These are phyloP conservation scores for Emydoidea blandingii DNA, from an alignment of 2,797 vertebrate genomes.

Conservation along the genomic window DNA sequence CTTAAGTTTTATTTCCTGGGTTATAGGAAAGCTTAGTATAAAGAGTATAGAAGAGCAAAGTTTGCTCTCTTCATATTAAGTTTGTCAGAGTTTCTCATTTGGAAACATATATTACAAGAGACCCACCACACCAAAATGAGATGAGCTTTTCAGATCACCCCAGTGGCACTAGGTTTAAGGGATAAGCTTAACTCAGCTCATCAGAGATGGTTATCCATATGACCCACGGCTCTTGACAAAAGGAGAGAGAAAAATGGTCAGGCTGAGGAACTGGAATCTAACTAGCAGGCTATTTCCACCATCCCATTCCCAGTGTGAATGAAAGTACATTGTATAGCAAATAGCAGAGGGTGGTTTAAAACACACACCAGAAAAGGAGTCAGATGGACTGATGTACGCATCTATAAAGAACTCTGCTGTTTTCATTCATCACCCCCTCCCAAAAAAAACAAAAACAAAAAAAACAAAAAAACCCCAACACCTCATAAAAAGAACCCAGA, in stretches of 20 bases:
- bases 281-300: neutral
- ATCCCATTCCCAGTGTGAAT: neutral
- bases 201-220: neutral
- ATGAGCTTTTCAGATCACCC: neutral
- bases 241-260: neutral
- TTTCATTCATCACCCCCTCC: neutral
- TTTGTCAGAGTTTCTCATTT: neutral
- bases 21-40: neutral
- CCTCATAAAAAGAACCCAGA: neutral
- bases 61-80: neutral
- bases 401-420: neutral
- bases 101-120: neutral
- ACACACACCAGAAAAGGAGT: neutral
- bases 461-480: neutral
- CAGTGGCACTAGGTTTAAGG: neutral
- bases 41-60: neutral
- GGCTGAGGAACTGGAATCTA: neutral
- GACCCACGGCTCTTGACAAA: neutral
- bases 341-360: neutral
- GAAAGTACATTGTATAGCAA: neutral
- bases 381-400: neutral
- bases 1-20: neutral
- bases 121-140: neutral
- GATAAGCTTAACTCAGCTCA: neutral
- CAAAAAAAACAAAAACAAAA: neutral